Percentiles rank a stretch among this genome's conserved stretches.
Evolutionary conservation across 2,888 invertebrate species (phyloP).

Genomic region (Dendrolimus pini): DNA sequence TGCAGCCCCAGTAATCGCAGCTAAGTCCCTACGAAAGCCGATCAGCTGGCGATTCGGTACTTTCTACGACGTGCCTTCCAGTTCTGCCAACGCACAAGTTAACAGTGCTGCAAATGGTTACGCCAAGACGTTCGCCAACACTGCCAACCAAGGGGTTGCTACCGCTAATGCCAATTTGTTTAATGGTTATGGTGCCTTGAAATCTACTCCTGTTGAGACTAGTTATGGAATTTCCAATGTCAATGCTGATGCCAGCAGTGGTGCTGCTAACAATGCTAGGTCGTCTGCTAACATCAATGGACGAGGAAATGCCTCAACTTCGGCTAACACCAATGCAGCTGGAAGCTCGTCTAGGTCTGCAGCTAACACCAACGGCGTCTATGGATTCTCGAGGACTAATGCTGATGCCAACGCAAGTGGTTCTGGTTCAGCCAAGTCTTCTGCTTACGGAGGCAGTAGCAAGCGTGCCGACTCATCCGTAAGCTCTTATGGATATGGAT

Average conservation of each 20-base stretch:
- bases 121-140: constrained; percentile 14
- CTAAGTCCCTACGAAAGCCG: constrained; percentile 29
- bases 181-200: constrained; percentile 20
- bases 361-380: constrained; percentile 24
- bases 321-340: constrained; percentile 33
- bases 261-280: constrained; percentile 20
- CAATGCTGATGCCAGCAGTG: constrained; percentile 19
- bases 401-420: constrained; percentile 44
- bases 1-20: constrained; percentile 31
- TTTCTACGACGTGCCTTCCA: constrained; percentile 39
- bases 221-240: constrained; percentile 31
- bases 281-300: constrained; percentile 23
- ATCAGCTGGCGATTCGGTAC: constrained; percentile 61
- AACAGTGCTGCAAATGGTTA: constrained; percentile 16
- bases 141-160: constrained; percentile 16
- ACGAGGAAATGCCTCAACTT: constrained; percentile 25
- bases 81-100: constrained; percentile 21
- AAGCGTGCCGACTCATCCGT: constrained; percentile 45
- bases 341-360: constrained; percentile 28
- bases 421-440: constrained; percentile 42
- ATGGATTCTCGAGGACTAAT: constrained; percentile 23
- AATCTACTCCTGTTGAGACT: constrained; percentile 25
- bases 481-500: constrained; percentile 38
- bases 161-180: constrained; percentile 13
- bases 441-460: constrained; percentile 37